A percentile compares a stretch with the other conserved stretches of the same genome.
These are phyloP conservation scores for Drosophila subobscura DNA, from an alignment of 1,140 invertebrate species.

Conservation along the genomic window DNA sequence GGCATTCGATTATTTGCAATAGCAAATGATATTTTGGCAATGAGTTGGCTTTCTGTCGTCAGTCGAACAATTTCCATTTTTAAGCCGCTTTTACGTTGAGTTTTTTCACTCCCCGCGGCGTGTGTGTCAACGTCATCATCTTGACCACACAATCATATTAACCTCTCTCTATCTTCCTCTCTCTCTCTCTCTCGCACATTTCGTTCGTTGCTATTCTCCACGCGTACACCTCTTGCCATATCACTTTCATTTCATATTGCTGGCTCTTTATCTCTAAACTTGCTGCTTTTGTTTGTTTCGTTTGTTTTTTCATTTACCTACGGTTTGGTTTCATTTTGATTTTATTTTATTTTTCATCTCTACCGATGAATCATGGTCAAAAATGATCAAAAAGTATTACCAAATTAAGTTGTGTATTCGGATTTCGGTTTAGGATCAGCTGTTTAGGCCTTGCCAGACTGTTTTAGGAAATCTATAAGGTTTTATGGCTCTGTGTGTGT, in stretches of 20 bases:
- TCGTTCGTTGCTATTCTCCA: constrained; percentile 40
- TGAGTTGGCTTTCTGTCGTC: constrained; percentile 8
- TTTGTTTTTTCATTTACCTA: constrained; percentile 48
- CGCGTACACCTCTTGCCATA: constrained; percentile 30
- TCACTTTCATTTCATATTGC: constrained; percentile 68
- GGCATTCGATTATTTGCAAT: too few relatives aligned
- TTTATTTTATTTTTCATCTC: constrained; percentile 35
- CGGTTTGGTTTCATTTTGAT: constrained; percentile 27
- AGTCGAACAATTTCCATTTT: neutral
- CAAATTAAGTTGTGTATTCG: constrained; percentile 34
- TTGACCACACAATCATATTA: neutral
- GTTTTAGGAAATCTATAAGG: constrained; percentile 35
- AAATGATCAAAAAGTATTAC: constrained; percentile 10
- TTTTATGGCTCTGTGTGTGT: neutral
- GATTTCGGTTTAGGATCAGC: constrained; percentile 49
- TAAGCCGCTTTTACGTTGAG: constrained; percentile 1
- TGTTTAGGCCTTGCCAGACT: constrained; percentile 56
- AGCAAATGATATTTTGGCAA: neutral
- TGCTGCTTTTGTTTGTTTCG: constrained; percentile 24
- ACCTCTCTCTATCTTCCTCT: neutral
- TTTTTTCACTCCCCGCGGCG: too few relatives aligned
- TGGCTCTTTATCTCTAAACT: constrained; percentile 17
- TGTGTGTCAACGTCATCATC: constrained; percentile 45
- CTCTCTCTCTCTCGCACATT: constrained; percentile 21
- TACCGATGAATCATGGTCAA: constrained; percentile 28